phyloP scores from a whole-genome alignment of 2,888 invertebrate genomes.

The Eupithecia tripunctaria region DNA sequence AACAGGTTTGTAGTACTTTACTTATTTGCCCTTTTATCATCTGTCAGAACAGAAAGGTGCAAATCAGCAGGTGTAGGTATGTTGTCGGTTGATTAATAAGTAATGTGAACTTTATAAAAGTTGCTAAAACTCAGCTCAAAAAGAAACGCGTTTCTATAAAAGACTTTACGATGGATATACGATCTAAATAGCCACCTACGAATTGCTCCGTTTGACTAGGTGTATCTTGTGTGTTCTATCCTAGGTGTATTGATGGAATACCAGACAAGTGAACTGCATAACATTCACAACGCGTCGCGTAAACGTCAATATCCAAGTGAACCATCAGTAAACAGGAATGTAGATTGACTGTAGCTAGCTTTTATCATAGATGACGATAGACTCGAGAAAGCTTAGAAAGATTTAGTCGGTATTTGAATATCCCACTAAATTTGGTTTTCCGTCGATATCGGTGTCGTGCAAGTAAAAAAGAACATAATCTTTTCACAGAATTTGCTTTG shows the following conservation, averaged over 20 bases:
- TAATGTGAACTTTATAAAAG: conserved; percentile 39
- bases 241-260: conserved; percentile 29
- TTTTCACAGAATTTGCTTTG: neutral
- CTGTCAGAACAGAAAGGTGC: conserved; percentile 57
- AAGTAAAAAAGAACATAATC: neutral
- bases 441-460: neutral
- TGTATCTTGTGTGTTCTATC: conserved; percentile 7
- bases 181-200: neutral
- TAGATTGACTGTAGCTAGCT: conserved; percentile 25
- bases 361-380: neutral
- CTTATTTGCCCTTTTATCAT: conserved; percentile 49
- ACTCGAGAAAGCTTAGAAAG: neutral
- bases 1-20: neutral
- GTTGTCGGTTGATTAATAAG: conserved; percentile 23
- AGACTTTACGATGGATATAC: neutral
- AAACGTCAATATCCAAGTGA: conserved; percentile 41
- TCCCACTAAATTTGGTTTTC: neutral
- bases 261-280: conserved; percentile 28
- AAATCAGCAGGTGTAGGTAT: conserved; percentile 54
- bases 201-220: neutral
- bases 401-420: neutral
- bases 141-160: neutral
- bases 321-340: conserved; percentile 40
- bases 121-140: neutral
- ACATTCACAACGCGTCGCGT: conserved; percentile 34